Base-by-base conservation (phyloP, 2,888 invertebrate genomes). In the Tethea ocularis region DNA sequence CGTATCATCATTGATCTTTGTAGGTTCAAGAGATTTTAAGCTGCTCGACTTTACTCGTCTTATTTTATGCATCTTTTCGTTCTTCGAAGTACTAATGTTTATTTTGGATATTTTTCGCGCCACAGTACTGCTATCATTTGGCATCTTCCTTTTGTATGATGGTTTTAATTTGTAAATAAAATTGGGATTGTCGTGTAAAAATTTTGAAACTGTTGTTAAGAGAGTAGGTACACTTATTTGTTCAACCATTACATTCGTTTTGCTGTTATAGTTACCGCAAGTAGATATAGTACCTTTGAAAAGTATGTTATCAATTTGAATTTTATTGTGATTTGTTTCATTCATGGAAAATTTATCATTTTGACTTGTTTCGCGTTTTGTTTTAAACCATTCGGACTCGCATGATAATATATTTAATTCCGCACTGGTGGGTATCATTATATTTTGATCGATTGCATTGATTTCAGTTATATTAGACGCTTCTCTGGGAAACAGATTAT, bases 171-270 rank as follows among this genome's bases (percentile, higher is more conserved):
- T 17, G 41, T 46, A 29, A 5, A 38, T 15, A 4, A 20, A 5
- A 1, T 24, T 17, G 52, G 59, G 57, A 60, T 63, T 53, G 23
- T 63, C 52, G 29, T 69, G 62, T 52, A 80, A 66, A n/a, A 68
- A 56, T 22, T 70, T 71, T 6, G 69, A 57, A 29, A 63, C 63
- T 33, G 68, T 55, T 0, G 60, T 56, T 20, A 66, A 46, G 4
- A 72, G 59, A 24, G 59, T 58, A 23, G 68, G 63, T 51, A 64
- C 59, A 11, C 13, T 51, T 11, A n/a, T 7, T 11, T 57, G 20
- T 20, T 33, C 22, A 24, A 51, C 38, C 23, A 17, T 15, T 2
- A 17, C 38, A 10, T 29, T n/a, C 15, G 41, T n/a, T 15, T 57
- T 52, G 3, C 33, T 57, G n/a, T 24, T 57, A 20, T 33, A 20